These are phyloP conservation scores for Apocheima hispidaria DNA, from an alignment of 2,888 invertebrate species.

Conservation along the genomic window DNA sequence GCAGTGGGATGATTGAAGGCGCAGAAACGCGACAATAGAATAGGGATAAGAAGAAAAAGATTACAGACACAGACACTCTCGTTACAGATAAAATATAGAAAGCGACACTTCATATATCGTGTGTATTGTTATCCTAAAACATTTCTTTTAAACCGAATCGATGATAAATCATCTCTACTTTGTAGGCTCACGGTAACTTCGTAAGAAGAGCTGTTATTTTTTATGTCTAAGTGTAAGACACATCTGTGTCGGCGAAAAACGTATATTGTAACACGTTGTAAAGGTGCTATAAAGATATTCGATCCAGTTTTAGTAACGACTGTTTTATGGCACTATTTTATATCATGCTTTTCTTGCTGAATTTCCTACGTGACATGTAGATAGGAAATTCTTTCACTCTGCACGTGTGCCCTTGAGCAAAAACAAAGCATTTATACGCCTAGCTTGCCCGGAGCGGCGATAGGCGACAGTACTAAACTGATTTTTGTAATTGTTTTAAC, in stretches of 20 bases:
- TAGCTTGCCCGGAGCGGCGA: too few relatives aligned
- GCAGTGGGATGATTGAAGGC: too few relatives aligned
- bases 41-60: too few relatives aligned
- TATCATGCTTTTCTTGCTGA: slow-evolving; percentile 25
- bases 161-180: slow-evolving; percentile 18
- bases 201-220: slow-evolving; percentile 38
- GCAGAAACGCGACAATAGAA: too few relatives aligned
- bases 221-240: slow-evolving; percentile 38
- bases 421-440: background rate
- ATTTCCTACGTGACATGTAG: slow-evolving; percentile 17
- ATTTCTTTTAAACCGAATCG: slow-evolving; percentile 1
- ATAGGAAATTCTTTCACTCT: slow-evolving; percentile 11
- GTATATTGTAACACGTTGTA: slow-evolving; percentile 41
- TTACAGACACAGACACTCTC: too few relatives aligned
- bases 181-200: slow-evolving; percentile 30
- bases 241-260: slow-evolving; percentile 39
- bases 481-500: too few relatives aligned
- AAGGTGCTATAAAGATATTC: slow-evolving; percentile 40
- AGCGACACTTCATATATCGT: background rate
- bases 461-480: too few relatives aligned
- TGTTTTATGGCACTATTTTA: slow-evolving; percentile 36
- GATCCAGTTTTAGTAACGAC: slow-evolving; percentile 37
- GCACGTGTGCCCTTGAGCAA: background rate
- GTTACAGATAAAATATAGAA: background rate
- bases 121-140: background rate